These are phyloP conservation scores for Muscicapa adusta DNA, from an alignment of 2,113 vertebrate species.

Conservation along the genomic window DNA sequence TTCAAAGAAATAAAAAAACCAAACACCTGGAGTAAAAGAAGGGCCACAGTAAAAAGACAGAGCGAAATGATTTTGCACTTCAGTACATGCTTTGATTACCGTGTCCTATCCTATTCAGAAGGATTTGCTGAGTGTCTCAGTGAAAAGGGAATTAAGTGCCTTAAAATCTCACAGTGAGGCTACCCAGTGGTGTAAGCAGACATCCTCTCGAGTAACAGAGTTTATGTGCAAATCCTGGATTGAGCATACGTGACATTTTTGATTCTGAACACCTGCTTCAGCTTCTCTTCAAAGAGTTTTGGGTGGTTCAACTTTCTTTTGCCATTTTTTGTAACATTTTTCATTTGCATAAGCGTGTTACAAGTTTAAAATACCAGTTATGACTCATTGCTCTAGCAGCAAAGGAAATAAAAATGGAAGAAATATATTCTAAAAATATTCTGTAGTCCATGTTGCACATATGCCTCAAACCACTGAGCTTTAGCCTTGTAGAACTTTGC, in stretches of 20 bases:
- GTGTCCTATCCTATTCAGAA: neutral
- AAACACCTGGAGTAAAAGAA: neutral
- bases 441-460: neutral
- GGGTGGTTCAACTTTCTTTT: neutral
- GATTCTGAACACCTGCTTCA: slow-evolving; percentile 7
- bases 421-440: neutral
- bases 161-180: neutral
- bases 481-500: neutral
- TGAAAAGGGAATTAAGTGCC: neutral
- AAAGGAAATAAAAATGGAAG: neutral
- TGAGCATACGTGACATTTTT: neutral
- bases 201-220: neutral
- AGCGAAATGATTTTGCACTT: neutral
- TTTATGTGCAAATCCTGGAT: neutral
- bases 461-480: neutral
- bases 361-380: neutral
- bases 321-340: neutral
- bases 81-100: neutral
- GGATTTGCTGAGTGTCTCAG: neutral
- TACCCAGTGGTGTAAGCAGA: neutral
- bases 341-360: neutral
- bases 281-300: neutral
- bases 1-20: neutral
- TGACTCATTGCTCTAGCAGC: neutral
- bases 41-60: neutral